Conservation (phyloP, 2,113 vertebrate genomes). For the Riparia riparia region DNA sequence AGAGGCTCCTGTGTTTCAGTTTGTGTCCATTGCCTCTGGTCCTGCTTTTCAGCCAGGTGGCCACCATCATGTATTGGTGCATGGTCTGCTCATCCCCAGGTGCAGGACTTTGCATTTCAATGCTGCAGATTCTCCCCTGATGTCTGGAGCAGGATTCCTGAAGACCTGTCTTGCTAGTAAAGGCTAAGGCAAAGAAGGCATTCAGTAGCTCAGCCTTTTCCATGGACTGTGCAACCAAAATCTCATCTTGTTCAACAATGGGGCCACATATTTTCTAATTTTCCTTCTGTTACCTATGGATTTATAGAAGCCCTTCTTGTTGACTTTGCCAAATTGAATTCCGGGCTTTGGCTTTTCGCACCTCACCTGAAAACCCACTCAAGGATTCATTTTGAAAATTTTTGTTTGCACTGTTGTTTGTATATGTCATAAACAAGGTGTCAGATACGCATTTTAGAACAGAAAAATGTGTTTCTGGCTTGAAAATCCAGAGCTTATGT, state of each 20-base stretch:
- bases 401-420: not conserved
- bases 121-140: not conserved
- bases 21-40: not conserved
- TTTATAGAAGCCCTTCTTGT: not conserved
- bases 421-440: not conserved
- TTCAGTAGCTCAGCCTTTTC: not conserved
- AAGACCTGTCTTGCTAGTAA: not conserved
- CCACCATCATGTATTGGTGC: not conserved
- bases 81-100: fast-evolving
- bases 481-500: not conserved
- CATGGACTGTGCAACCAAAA: not conserved
- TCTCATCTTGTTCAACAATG: not conserved
- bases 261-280: not conserved
- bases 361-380: not conserved
- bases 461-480: not conserved
- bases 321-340: not conserved
- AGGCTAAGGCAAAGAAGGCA: not conserved
- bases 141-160: not conserved
- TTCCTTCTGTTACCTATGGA: not conserved
- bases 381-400: not conserved
- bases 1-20: not conserved
- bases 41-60: not conserved
- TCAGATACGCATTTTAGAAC: not conserved
- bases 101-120: not conserved
- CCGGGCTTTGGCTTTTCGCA: not conserved